phyloP scores from a whole-genome alignment of 64 coral and sea anemone genomes.

The Acropora tenuis region DNA sequence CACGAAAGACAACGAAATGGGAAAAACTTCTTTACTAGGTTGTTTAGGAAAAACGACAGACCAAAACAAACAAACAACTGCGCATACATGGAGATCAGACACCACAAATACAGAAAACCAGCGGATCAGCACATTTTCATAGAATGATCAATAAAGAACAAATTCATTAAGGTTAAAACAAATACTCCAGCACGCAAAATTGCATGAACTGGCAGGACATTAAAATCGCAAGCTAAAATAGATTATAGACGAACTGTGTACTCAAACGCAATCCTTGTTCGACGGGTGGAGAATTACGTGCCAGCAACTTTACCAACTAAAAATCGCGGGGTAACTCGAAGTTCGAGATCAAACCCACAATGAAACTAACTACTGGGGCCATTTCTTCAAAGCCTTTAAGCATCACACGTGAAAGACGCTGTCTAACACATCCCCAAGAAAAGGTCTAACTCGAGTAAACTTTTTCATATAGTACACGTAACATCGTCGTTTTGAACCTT shows the following conservation, averaged over 20 bases:
- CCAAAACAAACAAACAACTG: too few species aligned
- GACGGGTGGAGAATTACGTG: too few species aligned
- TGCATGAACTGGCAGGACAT: background rate
- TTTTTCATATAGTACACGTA: too few species aligned
- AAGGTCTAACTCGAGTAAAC: too few species aligned
- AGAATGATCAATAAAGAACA: background rate
- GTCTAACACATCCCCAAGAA: background rate
- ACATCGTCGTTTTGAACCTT: too few species aligned
- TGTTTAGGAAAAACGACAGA: too few species aligned
- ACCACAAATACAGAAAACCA: too few species aligned
- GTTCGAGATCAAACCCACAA: background rate
- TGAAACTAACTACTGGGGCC: background rate
- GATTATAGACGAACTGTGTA: background rate
- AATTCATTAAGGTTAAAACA: background rate
- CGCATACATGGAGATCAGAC: too few species aligned
- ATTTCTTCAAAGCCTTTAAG: slow-evolving; percentile 25
- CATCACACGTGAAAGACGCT: background rate
- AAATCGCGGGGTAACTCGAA: background rate
- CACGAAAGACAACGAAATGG: too few species aligned
- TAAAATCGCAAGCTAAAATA: background rate
- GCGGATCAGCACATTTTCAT: background rate
- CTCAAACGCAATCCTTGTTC: too few species aligned
- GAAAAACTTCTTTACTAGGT: too few species aligned
- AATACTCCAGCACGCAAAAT: background rate
- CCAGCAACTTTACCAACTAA: too few species aligned